A percentile compares a stretch with the other conserved stretches of the same genome.
phyloP scores from a whole-genome alignment of 2,888 invertebrate species.

The Keiferia lycopersicella region DNA sequence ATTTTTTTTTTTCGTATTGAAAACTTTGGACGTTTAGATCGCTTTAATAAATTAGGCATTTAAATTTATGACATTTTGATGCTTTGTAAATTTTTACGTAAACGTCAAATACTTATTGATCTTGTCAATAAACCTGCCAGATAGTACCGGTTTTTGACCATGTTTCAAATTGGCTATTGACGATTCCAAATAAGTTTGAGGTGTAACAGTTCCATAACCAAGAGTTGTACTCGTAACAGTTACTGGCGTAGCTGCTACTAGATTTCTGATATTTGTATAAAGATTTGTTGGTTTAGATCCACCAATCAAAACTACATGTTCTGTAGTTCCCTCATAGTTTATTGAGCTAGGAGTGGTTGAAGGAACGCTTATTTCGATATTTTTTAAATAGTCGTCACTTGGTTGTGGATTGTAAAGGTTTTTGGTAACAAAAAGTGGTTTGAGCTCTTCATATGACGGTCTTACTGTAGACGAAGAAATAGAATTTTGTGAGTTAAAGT shows the following conservation, averaged over 20 bases:
- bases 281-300: slow-evolving; percentile 50
- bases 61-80: too few species aligned
- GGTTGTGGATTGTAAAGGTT: slow-evolving; percentile 42
- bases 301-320: slow-evolving; percentile 55
- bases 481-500: slow-evolving; percentile 21
- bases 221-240: slow-evolving; percentile 26
- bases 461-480: slow-evolving; percentile 29
- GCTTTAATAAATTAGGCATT: too few species aligned
- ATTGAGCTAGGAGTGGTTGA: slow-evolving; percentile 44
- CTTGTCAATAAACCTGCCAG: slow-evolving; percentile 60
- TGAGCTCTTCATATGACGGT: slow-evolving; percentile 51
- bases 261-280: slow-evolving; percentile 55
- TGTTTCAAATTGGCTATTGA: slow-evolving; percentile 62
- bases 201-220: slow-evolving; percentile 40
- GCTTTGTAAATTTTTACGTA: slow-evolving; percentile 31
- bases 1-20: too few species aligned
- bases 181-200: slow-evolving; percentile 55
- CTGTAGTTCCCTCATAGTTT: slow-evolving; percentile 45
- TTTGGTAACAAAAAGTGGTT: slow-evolving; percentile 53
- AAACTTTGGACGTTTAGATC: too few species aligned
- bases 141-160: slow-evolving; percentile 58
- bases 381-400: slow-evolving; percentile 36
- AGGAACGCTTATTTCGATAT: slow-evolving; percentile 46
- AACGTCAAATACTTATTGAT: slow-evolving; percentile 70
- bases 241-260: slow-evolving; percentile 37